Evolutionary conservation across 2,113 vertebrate species (phyloP).

Genomic region (Apus apus): DNA sequence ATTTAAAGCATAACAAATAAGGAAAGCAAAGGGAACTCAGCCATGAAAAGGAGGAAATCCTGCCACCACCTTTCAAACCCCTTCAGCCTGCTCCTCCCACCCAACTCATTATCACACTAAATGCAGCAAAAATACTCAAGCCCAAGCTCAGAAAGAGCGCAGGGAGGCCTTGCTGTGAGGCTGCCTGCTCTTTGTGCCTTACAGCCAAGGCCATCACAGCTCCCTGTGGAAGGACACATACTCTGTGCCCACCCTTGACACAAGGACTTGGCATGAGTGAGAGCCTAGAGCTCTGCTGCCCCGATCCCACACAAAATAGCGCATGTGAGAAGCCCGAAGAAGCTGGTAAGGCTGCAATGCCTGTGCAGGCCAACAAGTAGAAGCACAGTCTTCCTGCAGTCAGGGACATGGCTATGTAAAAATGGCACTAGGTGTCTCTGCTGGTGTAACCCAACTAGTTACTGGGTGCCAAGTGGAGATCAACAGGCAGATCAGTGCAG

Average conservation of each 20-base stretch:
- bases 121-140: neutral
- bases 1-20: slow-evolving; percentile 36
- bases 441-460: neutral
- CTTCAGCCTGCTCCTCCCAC: neutral
- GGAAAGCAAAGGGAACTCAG: slow-evolving; percentile 12
- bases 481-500: neutral
- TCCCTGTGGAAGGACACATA: neutral
- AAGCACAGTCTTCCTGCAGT: neutral
- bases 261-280: accelerated
- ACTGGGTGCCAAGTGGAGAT: accelerated
- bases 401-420: neutral
- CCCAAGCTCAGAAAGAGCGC: neutral
- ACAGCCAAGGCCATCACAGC: accelerated
- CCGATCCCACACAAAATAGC: accelerated
- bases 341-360: neutral
- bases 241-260: accelerated
- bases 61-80: slow-evolving; percentile 20
- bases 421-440: neutral
- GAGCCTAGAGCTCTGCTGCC: neutral
- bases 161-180: neutral
- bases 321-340: neutral
- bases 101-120: neutral
- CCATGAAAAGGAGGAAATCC: slow-evolving; percentile 58
- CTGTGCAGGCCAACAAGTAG: neutral
- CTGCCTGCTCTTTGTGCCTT: neutral